Conservation (phyloP, 2,113 vertebrate genomes). For the Rafetus swinhoei region DNA sequence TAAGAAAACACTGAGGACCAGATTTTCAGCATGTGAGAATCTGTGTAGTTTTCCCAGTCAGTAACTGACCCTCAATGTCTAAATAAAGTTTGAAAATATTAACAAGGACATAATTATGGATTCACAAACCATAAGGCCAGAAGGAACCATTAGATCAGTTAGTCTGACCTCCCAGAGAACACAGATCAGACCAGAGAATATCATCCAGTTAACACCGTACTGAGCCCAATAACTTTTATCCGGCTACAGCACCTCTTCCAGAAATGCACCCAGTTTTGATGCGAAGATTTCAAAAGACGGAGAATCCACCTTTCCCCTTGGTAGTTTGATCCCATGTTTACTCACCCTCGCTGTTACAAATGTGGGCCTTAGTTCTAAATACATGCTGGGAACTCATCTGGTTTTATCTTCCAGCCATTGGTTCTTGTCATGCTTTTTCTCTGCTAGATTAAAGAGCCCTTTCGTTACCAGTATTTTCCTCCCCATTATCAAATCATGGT, state of each 20-base stretch:
- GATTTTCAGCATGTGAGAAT: background rate
- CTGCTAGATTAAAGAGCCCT: background rate
- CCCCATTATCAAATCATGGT: background rate
- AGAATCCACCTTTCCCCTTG: background rate
- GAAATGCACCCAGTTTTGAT: background rate
- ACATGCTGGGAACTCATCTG: background rate
- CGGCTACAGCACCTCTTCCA: background rate
- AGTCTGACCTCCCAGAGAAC: background rate
- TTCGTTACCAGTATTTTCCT: background rate
- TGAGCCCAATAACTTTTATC: background rate
- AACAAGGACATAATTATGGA: background rate
- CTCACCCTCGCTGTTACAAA: background rate
- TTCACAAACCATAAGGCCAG: background rate
- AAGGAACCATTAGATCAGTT: background rate
- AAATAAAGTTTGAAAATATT: background rate
- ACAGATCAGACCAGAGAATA: background rate
- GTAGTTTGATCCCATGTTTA: background rate
- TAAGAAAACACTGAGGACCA: background rate
- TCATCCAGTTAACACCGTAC: background rate
- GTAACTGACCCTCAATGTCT: rapidly evolving
- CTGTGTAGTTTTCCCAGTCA: background rate
- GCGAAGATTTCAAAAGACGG: background rate
- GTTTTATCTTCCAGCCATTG: background rate
- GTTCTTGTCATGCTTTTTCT: background rate
- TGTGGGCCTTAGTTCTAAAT: background rate